Evolutionary conservation across 2,888 invertebrate genomes (phyloP), one percentile per base, ranked within the genome.

Genomic region (Thysanoteuthis rhombus): DNA sequence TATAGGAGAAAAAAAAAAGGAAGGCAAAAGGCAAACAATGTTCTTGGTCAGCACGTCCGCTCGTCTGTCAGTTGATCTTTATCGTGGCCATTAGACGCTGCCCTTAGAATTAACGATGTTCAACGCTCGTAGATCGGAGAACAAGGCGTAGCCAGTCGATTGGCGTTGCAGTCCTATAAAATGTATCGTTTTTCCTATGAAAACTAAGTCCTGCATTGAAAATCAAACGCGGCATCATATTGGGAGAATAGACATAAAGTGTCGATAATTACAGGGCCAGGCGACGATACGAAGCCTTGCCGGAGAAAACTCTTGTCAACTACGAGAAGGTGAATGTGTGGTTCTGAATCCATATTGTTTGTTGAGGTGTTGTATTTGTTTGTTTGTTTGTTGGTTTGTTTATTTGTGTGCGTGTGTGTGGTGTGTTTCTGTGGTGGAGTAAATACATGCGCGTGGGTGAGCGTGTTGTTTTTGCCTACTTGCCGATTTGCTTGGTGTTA

Each of bases 101-200:
- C 75, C 75, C n/a, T 75, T 75, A 75, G 75, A 75, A 75, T 75
- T 75, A 75, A 75, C 75, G 75, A 75, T 75, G 75, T 75, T 75
- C 75, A 36, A 75, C 75, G 75, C n/a, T 75, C 75, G 75, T 75
- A 75, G 75, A 75, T 75, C 75, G 75, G 75, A 75, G 75, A 75
- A 75, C n/a, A n/a, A 75, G 75, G 75, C 75, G 75, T 75, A 75
- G 75, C 75, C 75, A 75, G 75, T 75, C 75, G 75, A n/a, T 75
- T 75, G 75, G n/a, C 75, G 75, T n/a, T 75, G 75, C 75, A n/a
- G 75, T 75, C 75, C 75, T 75, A 75, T 75, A 75, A 75, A 75
- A 75, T 75, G 75, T 75, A 75, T 75, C 75, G 75, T 75, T 75
- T 75, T 75, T 36, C n/a, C 75, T 75, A 75, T 75, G 75, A 36